Base-by-base conservation (phyloP, 53 echinoderm and acorn worm species). In the Glandiceps talaboti region DNA sequence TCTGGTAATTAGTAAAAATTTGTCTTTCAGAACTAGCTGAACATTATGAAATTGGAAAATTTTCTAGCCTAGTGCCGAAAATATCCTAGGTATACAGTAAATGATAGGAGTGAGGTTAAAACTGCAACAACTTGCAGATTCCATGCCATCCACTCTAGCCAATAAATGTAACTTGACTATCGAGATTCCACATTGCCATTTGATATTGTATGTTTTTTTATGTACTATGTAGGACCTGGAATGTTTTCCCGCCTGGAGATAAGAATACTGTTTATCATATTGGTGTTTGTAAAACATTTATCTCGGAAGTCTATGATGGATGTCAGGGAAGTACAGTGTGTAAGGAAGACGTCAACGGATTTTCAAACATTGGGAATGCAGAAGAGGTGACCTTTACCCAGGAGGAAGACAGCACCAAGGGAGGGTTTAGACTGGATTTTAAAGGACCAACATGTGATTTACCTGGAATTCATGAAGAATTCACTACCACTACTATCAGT, bases 361-460 rank as follows among this genome's bases (percentile, higher is more conserved):
- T 45, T 45, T 6, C 20, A 6, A 45, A 45, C 64, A 45, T 45
- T 45, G 64, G 64, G 6, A 45, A 45, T 20, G 6, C 6, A 12
- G 20, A 6, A 20, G 64, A 45, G 6, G n/a, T n/a, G n/a, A 45
- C 64, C 6, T 20, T 45, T 20, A 12, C 64, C 64, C 6, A 12
- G 64, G 64, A 45, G 20, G 20, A 45, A 12, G 64, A 45, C 28
- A 82, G 77, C 30, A 32, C 81, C 29, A 74, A 83, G 1, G 93
- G 88, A 26, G 93, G 93, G 27, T 93, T 93, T 30, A 85, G 93
- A 0, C 28, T 93, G 78, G 93, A 93, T 33, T 93, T 79, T 75
- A 28, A 80, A 32, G 90, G 90, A 20, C 81, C 76, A 1, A 76
- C 32, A 29, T 93, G 93, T 77, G 64, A 45, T 45, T 6, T 12